Conservation (phyloP, 2,888 invertebrate genomes). For the Mycalesis mineus region DNA sequence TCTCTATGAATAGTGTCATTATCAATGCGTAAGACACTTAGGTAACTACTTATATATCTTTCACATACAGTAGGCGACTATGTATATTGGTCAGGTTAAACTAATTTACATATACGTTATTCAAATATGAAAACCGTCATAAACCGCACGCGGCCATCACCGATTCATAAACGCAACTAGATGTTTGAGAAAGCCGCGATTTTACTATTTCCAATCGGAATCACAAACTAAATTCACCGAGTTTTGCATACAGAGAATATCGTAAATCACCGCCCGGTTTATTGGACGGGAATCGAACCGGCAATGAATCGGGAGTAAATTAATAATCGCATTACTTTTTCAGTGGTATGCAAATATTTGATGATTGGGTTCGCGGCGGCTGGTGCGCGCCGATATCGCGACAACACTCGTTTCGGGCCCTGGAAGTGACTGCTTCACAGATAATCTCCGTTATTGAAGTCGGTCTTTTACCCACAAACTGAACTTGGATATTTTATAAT, state of each 20-base stretch:
- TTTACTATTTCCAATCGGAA: slow-evolving; percentile 6
- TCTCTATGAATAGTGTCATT: no score
- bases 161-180: slow-evolving; percentile 13
- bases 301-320: slow-evolving; percentile 68
- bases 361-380: slow-evolving; percentile 61
- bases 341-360: slow-evolving; percentile 74
- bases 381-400: slow-evolving; percentile 47
- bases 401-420: slow-evolving; percentile 12
- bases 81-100: no score
- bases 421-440: slow-evolving; percentile 24
- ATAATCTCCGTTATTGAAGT: no score
- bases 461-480: no score
- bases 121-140: slow-evolving; percentile 6
- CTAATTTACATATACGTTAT: neutral
- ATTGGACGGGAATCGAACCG: slow-evolving; percentile 55
- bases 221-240: slow-evolving; percentile 46
- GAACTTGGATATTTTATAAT: no score
- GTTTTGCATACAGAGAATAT: slow-evolving; percentile 61
- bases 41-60: no score
- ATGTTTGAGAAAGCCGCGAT: slow-evolving; percentile 5
- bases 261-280: slow-evolving; percentile 46
- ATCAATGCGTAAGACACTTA: no score
- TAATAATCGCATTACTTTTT: slow-evolving; percentile 77
- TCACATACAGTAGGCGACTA: no score
- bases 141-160: slow-evolving; percentile 4